Evolutionary conservation across 2,888 invertebrate species (phyloP).

Genomic region (Lasius platythorax): DNA sequence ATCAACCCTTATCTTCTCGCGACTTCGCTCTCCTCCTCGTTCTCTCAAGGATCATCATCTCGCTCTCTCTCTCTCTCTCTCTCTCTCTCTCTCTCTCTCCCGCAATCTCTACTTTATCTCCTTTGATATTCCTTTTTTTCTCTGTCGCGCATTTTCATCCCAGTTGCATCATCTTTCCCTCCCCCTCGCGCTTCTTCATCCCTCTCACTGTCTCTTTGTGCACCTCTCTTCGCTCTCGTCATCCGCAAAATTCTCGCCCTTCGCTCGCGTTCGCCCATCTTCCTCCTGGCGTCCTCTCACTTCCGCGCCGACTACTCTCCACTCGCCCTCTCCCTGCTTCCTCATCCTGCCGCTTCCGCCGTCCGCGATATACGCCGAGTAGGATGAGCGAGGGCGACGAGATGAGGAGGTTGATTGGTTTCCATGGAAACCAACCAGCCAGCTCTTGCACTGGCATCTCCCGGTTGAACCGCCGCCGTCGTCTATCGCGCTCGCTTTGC

Average conservation of each 20-base stretch:
- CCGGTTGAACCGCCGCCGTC: conserved; percentile 65
- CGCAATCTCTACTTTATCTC: conserved; percentile 40
- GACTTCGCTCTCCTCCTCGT: conserved; percentile 12
- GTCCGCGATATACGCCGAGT: conserved; percentile 64
- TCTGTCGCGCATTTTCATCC: neutral
- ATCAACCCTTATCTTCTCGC: conserved; percentile 66
- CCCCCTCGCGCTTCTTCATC: neutral
- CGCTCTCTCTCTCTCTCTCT: neutral
- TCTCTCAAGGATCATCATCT: conserved; percentile 34
- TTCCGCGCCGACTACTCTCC: conserved; percentile 27
- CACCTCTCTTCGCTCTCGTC: conserved; percentile 42
- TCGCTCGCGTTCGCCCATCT: conserved; percentile 19
- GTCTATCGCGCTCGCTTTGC: conserved; percentile 35
- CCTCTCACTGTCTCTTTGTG: conserved; percentile 44
- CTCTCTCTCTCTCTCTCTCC: conserved; percentile 5
- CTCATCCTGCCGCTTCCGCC: conserved; percentile 52
- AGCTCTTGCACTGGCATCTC: conserved; percentile 71
- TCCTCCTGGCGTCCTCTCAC: conserved; percentile 39
- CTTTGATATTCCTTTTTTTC: conserved; percentile 10
- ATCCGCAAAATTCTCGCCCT: conserved; percentile 41
- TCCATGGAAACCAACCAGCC: conserved; percentile 78
- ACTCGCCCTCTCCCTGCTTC: conserved; percentile 13
- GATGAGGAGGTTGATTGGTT: conserved; percentile 73
- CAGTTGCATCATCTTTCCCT: neutral
- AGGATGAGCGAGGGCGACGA: conserved; percentile 67